Percentiles rank a stretch among this genome's conserved stretches.
phyloP scores from a whole-genome alignment of 1,140 invertebrate species.

The Thereuonema tuberculata region DNA sequence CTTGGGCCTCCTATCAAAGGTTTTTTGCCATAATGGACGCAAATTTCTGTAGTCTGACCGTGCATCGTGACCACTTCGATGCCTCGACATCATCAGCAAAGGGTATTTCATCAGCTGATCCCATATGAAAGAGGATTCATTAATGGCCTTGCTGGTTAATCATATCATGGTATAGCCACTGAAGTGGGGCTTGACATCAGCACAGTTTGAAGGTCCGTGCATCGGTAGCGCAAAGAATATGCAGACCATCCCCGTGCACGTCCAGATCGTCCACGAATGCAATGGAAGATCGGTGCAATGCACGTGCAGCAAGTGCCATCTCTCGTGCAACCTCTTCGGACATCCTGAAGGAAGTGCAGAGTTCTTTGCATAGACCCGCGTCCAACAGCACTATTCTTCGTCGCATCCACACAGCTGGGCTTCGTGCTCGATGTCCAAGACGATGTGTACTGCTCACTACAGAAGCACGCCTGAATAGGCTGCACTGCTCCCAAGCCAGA shows the following conservation, averaged over 20 bases:
- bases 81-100: not conserved
- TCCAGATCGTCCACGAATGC: not conserved
- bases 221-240: not conserved
- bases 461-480: not conserved
- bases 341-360: no score
- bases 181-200: not conserved
- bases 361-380: no score
- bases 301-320: not conserved
- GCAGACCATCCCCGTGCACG: not conserved
- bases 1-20: not conserved
- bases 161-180: not conserved
- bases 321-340: no score
- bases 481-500: not conserved
- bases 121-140: not conserved
- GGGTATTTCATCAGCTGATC: not conserved
- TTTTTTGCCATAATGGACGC: not conserved
- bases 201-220: not conserved
- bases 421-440: not conserved
- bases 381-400: no score
- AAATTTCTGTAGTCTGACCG: not conserved
- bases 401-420: no score
- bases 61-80: not conserved
- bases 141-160: not conserved
- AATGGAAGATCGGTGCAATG: not conserved
- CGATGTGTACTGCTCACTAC: not conserved